Evolutionary conservation across 2,797 vertebrate species (phyloP), one percentile per base, ranked within the genome.

Genomic region (Argentina silus): DNA sequence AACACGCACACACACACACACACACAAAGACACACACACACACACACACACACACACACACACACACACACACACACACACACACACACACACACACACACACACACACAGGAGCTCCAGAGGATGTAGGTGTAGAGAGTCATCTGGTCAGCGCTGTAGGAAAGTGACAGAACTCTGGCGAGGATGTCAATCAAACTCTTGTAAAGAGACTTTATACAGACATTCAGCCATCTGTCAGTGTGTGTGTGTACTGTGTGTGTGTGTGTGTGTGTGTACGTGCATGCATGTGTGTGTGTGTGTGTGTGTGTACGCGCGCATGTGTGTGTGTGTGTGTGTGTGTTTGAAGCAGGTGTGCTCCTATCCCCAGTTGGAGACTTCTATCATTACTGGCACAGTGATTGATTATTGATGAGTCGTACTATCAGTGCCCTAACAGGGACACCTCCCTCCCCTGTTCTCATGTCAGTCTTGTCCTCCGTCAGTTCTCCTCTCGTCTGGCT

Each of bases 1-100:
- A 64, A 57, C 63, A 19, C 65, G 56, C 63, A 56, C 15, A 51
- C 21, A 51, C 23, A 74, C 61, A 77, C 71, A 86, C 73, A 84
- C 72, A 85, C 67, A n/a, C n/a, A n/a, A n/a, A 66, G 50, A 27
- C 76, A 8, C 11, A 23, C n/a, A n/a, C n/a, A n/a, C n/a, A 81
- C 80, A 55, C 23, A 53, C 50, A 42, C 23, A 36, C 50, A 53
- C 48, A 53, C 48, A 53, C 21, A 53, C 66, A 55, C 21, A 55
- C 21, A 75, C 79, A 78, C 70, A 80, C 63, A 63, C 53, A 63
- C 44, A n/a, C 65, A 48, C 45, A 72, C 71, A 69, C 27, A 62
- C 69, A 74, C 66, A 76, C 77, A 80, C 19, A 23, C 48, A 60
- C 47, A 15, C 11, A 36, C 53, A 0, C n/a, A 36, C 53, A 51